Conservation (phyloP, 2,113 vertebrate genomes). For the Haemorhous mexicanus region DNA sequence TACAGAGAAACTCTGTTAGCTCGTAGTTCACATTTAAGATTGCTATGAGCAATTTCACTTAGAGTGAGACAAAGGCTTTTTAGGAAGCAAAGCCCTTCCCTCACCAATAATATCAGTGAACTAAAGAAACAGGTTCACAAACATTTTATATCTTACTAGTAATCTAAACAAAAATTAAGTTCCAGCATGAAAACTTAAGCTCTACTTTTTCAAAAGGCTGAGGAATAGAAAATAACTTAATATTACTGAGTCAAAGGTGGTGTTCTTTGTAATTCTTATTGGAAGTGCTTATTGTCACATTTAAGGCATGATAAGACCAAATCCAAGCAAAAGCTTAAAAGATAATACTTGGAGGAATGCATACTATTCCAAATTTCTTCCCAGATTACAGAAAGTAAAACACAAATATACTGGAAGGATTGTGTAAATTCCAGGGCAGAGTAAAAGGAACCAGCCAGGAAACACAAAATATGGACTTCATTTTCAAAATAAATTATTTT, state of each 20-base stretch:
- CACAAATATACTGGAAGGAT: not conserved
- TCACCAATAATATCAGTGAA: not conserved
- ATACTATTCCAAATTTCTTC: not conserved
- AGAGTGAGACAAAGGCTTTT: not conserved
- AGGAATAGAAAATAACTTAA: not conserved
- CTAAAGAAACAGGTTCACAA: not conserved
- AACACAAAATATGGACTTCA: not conserved
- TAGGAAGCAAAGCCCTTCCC: not conserved
- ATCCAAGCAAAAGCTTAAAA: not conserved
- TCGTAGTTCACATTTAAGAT: not conserved
- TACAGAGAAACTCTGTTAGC: not conserved
- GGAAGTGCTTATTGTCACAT: not conserved
- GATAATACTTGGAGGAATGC: not conserved
- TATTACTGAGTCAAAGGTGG: not conserved
- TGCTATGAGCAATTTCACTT: not conserved
- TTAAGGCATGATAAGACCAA: not conserved
- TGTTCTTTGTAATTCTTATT: not conserved
- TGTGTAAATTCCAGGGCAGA: not conserved
- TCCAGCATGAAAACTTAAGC: not conserved
- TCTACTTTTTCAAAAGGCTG: not conserved
- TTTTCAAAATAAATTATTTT: not conserved
- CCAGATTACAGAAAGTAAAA: not conserved
- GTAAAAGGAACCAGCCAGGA: not conserved
- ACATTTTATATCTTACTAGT: not conserved
- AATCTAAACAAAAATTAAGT: not conserved